Conservation (phyloP, 2,797 vertebrate species). For the Pelobates cultripes region DNA sequence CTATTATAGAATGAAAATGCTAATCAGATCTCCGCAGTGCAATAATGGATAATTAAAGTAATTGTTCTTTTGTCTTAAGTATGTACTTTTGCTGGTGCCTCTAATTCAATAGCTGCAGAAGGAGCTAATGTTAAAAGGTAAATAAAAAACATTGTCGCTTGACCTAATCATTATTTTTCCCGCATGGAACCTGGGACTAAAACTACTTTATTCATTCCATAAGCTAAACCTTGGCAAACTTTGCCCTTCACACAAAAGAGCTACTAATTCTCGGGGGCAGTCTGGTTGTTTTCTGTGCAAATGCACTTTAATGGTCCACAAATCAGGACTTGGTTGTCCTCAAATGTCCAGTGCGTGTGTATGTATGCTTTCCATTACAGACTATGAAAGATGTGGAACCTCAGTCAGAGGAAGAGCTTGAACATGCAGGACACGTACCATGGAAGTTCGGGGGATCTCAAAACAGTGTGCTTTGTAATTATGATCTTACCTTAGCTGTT, state of each 20-base stretch:
- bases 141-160: constrained; percentile 55
- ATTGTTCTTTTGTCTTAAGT: constrained; percentile 49
- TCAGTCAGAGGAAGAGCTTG: too few relatives aligned
- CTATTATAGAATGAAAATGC: constrained; percentile 39
- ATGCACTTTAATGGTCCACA: constrained; percentile 5
- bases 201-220: constrained; percentile 18
- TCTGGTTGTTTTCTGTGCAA: not conserved
- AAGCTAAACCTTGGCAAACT: constrained; percentile 26
- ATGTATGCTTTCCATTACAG: too few relatives aligned
- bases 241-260: not conserved
- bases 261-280: not conserved
- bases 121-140: constrained; percentile 47
- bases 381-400: too few relatives aligned
- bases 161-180: constrained; percentile 41
- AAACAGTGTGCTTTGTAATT: too few relatives aligned
- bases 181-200: not conserved
- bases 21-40: constrained; percentile 49
- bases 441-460: too few relatives aligned
- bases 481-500: too few relatives aligned
- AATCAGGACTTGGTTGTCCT: not conserved
- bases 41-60: constrained; percentile 50
- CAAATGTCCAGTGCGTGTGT: not conserved
- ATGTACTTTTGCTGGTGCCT: constrained; percentile 39
- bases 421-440: too few relatives aligned
- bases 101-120: constrained; percentile 49